These are phyloP conservation scores for Cyclina sinensis DNA, from an alignment of 1,140 invertebrate genomes.

Conservation along the genomic window DNA sequence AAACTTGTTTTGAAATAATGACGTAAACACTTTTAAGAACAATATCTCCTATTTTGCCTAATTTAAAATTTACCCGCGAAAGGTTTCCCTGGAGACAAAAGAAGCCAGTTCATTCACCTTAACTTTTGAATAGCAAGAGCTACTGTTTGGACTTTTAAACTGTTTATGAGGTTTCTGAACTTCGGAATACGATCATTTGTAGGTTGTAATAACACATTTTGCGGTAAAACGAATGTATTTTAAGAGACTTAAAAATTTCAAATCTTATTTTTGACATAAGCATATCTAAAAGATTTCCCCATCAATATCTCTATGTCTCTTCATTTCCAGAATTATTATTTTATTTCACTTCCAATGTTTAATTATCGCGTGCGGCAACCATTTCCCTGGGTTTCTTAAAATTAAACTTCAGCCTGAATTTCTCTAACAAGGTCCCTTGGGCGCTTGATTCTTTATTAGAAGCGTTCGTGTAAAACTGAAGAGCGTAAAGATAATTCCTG, in stretches of 20 bases:
- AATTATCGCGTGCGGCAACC: slow-evolving; percentile 7
- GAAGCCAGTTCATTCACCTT: not conserved
- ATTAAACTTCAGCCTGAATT: slow-evolving; percentile 10
- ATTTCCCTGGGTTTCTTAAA: not conserved
- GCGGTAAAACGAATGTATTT: no score
- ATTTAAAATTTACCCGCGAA: not conserved
- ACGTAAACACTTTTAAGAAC: not conserved
- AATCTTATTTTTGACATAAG: no score
- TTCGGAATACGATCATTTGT: not conserved
- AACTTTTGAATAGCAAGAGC: not conserved
- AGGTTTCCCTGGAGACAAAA: not conserved
- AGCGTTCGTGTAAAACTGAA: not conserved
- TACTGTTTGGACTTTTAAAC: not conserved
- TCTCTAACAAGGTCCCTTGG: slow-evolving; percentile 5
- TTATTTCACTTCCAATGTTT: not conserved
- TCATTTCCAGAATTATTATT: not conserved
- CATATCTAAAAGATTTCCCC: no score
- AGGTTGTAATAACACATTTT: not conserved
- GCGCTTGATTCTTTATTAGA: slow-evolving; percentile 6
- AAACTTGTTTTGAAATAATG: no score
- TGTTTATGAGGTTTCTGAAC: not conserved
- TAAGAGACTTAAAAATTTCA: no score
- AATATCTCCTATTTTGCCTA: not conserved
- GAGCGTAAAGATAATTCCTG: not conserved
- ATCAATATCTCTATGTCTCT: not conserved